Evolutionary conservation across 2,888 invertebrate genomes (phyloP).

Genomic region (Microplitis manilae): DNA sequence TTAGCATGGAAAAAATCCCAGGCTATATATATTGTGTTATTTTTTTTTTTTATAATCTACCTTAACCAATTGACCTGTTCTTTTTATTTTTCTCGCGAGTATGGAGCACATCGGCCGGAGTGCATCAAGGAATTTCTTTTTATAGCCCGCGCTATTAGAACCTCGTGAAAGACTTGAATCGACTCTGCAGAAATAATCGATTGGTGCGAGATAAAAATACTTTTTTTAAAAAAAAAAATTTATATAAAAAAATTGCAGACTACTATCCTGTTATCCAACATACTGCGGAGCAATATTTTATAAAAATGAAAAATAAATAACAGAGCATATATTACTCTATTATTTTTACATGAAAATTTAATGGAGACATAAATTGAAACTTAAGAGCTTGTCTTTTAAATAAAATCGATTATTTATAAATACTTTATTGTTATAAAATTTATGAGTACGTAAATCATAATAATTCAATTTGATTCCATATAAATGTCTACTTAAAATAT

Average conservation of each 20-base stretch:
- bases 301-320: background rate
- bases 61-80: constrained; percentile 2
- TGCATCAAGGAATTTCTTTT: constrained; percentile 33
- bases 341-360: background rate
- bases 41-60: constrained; percentile 1
- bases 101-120: constrained; percentile 17
- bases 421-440: too few relatives aligned
- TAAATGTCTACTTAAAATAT: background rate
- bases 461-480: background rate
- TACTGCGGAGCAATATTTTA: background rate
- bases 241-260: background rate
- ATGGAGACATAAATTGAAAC: background rate
- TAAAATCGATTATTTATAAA: background rate
- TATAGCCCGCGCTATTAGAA: constrained; percentile 25
- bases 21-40: background rate
- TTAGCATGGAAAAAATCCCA: background rate
- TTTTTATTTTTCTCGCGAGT: constrained; percentile 15
- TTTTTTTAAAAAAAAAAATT: background rate
- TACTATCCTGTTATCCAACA: background rate
- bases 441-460: background rate
- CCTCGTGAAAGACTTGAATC: constrained; percentile 21
- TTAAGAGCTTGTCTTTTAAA: background rate
- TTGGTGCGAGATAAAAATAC: constrained; percentile 29
- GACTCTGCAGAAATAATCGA: constrained; percentile 27
- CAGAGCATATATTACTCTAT: background rate